Evolutionary conservation across 2,888 invertebrate genomes (phyloP).

Genomic region (Stenotaenia linearis): DNA sequence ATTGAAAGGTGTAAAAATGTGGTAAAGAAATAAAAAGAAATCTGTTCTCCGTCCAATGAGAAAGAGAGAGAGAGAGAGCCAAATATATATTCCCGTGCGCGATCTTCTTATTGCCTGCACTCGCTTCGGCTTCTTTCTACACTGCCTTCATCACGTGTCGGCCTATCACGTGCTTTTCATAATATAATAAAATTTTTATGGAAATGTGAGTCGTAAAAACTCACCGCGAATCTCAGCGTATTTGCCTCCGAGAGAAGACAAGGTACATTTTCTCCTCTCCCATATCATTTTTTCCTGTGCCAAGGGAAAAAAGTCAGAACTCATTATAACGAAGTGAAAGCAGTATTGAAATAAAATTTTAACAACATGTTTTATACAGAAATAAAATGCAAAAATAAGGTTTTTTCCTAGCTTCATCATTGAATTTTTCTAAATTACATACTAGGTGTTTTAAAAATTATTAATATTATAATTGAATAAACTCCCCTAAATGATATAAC

Average conservation of each 20-base stretch:
- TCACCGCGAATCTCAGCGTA: conserved; percentile 9
- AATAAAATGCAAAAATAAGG: not conserved
- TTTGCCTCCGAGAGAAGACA: conserved; percentile 9
- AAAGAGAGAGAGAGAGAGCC: conserved; percentile 9
- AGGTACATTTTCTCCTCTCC: conserved; percentile 9
- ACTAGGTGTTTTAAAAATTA: too few relatives aligned
- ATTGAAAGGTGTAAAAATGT: conserved; percentile 4
- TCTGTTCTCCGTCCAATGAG: not conserved
- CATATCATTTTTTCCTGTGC: not conserved
- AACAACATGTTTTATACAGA: not conserved
- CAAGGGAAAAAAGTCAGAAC: not conserved
- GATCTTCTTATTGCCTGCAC: conserved; percentile 9
- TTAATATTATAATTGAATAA: too few relatives aligned
- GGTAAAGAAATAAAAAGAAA: conserved; percentile 5
- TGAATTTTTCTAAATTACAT: too few relatives aligned
- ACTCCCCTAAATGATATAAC: too few relatives aligned
- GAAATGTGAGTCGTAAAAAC: conserved; percentile 9
- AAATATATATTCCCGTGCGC: conserved; percentile 1
- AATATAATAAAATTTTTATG: conserved; percentile 9
- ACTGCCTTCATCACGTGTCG: conserved; percentile 9
- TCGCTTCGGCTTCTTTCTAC: not conserved
- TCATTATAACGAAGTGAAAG: not conserved
- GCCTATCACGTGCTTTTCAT: conserved; percentile 9
- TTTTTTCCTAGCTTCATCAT: too few relatives aligned
- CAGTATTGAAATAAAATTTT: not conserved